Evolutionary conservation across 2,113 vertebrate genomes (phyloP), one percentile per base, ranked within the genome.

Genomic region (Bathybates hornii): DNA sequence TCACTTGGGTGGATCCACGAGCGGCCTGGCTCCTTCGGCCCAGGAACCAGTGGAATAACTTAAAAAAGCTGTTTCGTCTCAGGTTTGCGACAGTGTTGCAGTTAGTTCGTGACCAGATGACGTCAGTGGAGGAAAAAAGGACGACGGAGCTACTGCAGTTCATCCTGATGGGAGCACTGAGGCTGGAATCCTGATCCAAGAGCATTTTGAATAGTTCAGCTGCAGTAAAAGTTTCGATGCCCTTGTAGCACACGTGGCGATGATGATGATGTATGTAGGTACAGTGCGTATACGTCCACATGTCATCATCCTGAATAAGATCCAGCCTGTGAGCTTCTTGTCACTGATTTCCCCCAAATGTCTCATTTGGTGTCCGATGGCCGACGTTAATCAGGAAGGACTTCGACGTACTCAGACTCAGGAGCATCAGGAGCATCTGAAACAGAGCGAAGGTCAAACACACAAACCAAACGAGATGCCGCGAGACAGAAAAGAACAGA

Each of bases 371-470:
- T 11, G 29, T 50, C 17, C 17, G 78, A 83, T 10, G 8, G 7
- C 16, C 5, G 8, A 2, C 2, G 13, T 17, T 32, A 41, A 2
- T 95, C 79, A 90, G 6, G 87, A 24, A 53, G 93, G 7, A 96
- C 95, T 4, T 89, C 93, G 0, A 96, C 95, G 8, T 96, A 96
- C 0, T 92, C 92, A 3, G 90, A 29, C 2, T 36, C 80, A 0
- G 87, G 14, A 80, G 27, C 41, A 63, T 95, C 95, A 0, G 87
- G 17, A 80, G 27, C 41, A 63, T 95, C 96, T 96, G 14, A 12
- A 82, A 78, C 6, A 87, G n/a, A 21, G 27, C 4, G 14, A 24
- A 5, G 7, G 38, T 81, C 7, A 82, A 27, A 61, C 5, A 63
- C 1, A 36, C 10, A 8, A 66, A 81, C 54, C 3, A 78, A 71